Base-by-base conservation (phyloP, 2,888 invertebrate genomes). In the Steinernema scapterisci region DNA sequence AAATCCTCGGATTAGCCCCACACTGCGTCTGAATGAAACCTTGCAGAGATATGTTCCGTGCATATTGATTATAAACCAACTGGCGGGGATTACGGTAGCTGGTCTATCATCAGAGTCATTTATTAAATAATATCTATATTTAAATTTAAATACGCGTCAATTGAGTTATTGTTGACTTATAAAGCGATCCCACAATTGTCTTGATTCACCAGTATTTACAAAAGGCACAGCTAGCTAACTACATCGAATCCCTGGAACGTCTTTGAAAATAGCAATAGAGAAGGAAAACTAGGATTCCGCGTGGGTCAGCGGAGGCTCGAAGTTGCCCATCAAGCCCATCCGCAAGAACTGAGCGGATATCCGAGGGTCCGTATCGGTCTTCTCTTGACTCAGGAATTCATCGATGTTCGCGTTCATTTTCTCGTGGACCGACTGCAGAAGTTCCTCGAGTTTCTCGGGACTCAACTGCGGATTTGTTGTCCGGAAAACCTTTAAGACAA, bases 231-330 rank as follows among this genome's bases (percentile, higher is more conserved):
- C 63, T 38, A 63, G 9, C 25, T 63, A 63, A 31, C 19, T 54
- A 63, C 16, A 63, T 63, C 63, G 63, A 63, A 31, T 63, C 63
- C 63, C 16, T 63, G 63, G 63, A 63, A 63, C 63, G 63, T 63
- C 16, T 63, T 9, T 3, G 63, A 25, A 54, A 25, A 25, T 19
- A 25, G 23, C 54, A 54, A 25, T 13, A 6, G n/a, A 63, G 11
- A 63, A 27, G 16, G 16, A 6, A 21, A 63, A 3, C 6, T 7
- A 63, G 13, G n/a, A n/a, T 2, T 5, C 13, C 16, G 19, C 48
- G 48, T 63, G 27, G 63, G 9, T 63, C 16, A n/a, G n/a, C n/a
- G 63, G 63, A 27, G 63, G 27, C 19, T 63, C 63, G 31, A 63
- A 63, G 2, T 25, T 11, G 2, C 63, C 63, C 27, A 7, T 16